Evolutionary conservation across 2,113 vertebrate species (phyloP).

Genomic region (Oxygymnocypris stewartii): DNA sequence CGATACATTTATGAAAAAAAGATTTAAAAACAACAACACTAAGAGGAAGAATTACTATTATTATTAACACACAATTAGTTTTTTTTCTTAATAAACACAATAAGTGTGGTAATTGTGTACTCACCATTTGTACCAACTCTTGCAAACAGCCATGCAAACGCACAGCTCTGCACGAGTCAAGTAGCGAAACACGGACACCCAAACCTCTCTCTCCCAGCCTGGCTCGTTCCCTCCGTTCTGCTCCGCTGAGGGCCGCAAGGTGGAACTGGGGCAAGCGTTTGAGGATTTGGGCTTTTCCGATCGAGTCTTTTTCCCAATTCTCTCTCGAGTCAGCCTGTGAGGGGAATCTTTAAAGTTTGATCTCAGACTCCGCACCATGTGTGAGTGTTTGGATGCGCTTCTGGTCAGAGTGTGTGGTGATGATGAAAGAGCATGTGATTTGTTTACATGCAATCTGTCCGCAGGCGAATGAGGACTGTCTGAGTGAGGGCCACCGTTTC

Average conservation of each 20-base stretch:
- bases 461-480: conserved; percentile 54
- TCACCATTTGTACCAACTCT: conserved; percentile 99
- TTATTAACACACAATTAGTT: no score
- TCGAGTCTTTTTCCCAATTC: conserved; percentile 38
- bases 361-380: conserved; percentile 25
- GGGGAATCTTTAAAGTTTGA: conserved; percentile 26
- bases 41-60: no score
- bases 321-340: conserved; percentile 18
- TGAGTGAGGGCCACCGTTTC: conserved; percentile 66
- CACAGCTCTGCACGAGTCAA: conserved; percentile 92
- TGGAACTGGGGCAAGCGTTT: conserved; percentile 57
- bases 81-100: background rate
- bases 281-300: conserved; percentile 57
- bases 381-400: conserved; percentile 40
- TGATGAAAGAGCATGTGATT: conserved; percentile 25
- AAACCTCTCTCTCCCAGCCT: conserved; percentile 87
- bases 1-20: no score
- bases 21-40: no score
- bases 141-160: conserved; percentile 98
- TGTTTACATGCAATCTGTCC: conserved; percentile 44
- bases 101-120: conserved; percentile 51
- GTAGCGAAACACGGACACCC: conserved; percentile 98
- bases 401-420: conserved; percentile 31
- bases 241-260: conserved; percentile 53
- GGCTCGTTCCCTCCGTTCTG: conserved; percentile 62